Evolutionary conservation across 2,797 vertebrate species (phyloP).

Genomic region (Ficedula albicollis): DNA sequence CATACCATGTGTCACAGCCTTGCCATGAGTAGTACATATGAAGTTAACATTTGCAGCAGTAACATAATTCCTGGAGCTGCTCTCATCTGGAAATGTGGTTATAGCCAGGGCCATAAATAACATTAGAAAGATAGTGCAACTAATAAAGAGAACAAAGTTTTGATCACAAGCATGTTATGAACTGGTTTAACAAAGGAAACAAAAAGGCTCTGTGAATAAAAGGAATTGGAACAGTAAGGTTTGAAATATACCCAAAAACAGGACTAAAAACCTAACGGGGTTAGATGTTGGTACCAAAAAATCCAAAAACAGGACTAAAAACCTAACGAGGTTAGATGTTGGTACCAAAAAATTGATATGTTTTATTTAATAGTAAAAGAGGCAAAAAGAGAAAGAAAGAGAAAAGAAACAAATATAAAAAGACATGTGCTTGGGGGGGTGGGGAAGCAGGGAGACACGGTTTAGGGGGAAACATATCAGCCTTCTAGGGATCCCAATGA

Average conservation of each 20-base stretch:
- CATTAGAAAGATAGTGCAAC: not conserved
- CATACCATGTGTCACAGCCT: not conserved
- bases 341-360: no score
- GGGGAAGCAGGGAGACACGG: no score
- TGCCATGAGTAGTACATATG: not conserved
- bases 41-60: not conserved
- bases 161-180: not conserved
- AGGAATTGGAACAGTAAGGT: rapidly evolving
- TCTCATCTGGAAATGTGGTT: not conserved
- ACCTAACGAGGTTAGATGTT: not conserved
- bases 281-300: not conserved
- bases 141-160: constrained; percentile 4
- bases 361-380: no score
- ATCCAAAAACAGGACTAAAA: not conserved
- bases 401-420: no score
- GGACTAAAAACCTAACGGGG: rapidly evolving
- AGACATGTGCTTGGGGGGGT: no score
- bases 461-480: no score
- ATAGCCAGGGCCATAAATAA: constrained; percentile 5
- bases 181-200: not conserved
- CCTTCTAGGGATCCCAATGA: rapidly evolving
- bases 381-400: no score
- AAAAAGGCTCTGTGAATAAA: not conserved
- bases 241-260: rapidly evolving
- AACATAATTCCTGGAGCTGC: constrained; percentile 11